Evolutionary conservation across 2,797 vertebrate species (phyloP).

Genomic region (Emydoidea blandingii): DNA sequence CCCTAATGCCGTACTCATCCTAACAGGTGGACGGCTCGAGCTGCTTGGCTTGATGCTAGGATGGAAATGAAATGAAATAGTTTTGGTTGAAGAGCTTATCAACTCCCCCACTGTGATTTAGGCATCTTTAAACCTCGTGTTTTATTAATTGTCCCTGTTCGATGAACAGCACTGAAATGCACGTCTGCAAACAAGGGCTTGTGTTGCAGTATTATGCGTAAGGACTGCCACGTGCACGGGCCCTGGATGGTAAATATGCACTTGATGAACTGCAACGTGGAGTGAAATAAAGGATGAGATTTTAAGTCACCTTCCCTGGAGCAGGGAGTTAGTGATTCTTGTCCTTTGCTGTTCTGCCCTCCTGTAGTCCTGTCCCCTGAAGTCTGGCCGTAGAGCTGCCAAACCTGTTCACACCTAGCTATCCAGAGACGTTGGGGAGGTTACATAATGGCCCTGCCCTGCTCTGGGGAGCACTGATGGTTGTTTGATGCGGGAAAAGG

Average conservation of each 20-base stretch:
- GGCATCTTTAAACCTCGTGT: constrained; percentile 53
- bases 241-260: neutral
- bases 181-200: constrained; percentile 57
- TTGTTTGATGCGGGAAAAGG: too few species aligned
- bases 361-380: neutral
- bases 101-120: constrained; percentile 37
- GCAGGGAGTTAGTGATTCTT: rapidly evolving
- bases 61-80: constrained; percentile 52
- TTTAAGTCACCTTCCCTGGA: neutral
- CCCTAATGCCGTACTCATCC: neutral
- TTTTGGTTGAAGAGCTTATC: constrained; percentile 52
- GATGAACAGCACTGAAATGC: neutral
- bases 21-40: rapidly evolving
- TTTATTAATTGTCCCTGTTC: constrained; percentile 45
- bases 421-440: neutral
- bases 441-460: neutral
- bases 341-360: neutral
- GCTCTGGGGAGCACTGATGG: neutral
- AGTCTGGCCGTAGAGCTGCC: neutral
- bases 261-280: rapidly evolving
- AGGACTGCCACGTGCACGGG: neutral
- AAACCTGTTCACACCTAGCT: neutral
- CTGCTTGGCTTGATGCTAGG: neutral
- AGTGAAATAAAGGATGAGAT: neutral
- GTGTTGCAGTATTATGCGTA: neutral